Base-by-base conservation (phyloP, 37 sponge, comb jelly and placozoan genomes). In the Mnemiopsis leidyi region DNA sequence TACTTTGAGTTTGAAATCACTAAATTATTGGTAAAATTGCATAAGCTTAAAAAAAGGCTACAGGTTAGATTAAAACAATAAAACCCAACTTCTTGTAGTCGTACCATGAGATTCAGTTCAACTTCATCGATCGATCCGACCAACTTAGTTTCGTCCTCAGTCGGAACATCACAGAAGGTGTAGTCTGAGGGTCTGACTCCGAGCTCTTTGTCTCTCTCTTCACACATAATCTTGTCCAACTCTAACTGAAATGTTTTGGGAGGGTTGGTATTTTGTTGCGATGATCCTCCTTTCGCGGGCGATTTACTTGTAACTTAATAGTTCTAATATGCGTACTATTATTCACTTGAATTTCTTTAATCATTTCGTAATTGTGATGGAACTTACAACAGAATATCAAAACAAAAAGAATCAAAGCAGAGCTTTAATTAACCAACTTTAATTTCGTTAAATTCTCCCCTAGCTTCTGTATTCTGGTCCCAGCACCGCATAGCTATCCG, bases 361-460 rank as follows among this genome's bases (percentile, higher is more conserved):
- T 67, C 13, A 67, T 20, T 67, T 21, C 20, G 68, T 13, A 67
- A 67, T 21, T 20, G 20, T 67, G 68, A 20, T 13, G 68, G 13
- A 67, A 20, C 68, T 67, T 21, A 21, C 68, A 67, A 21, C 18
- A 20, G 13, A 67, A 67, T 20, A 21, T 67, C 20, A 20, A 67
- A 20, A 67, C 68, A 67, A 67, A 67, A 67, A 13, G 13, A 67
- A 21, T 13, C 68, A 67, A 13, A 67, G 13, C n/a, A n/a, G n/a
- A n/a, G n/a, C n/a, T n/a, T n/a, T n/a, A n/a, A n/a, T n/a, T n/a
- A n/a, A n/a, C n/a, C n/a, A n/a, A 71, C 75, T 25, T 85, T 85
- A n/a, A 85, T 85, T 0, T 40, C 61, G 23, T n/a, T 36, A 61
- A 85, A 85, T n/a, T 38, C 36, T 9, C 61, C 90, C 48, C 90